Evolutionary conservation across 2,113 vertebrate genomes (phyloP), one percentile per base, ranked within the genome.

Genomic region (Podilymbus podiceps): DNA sequence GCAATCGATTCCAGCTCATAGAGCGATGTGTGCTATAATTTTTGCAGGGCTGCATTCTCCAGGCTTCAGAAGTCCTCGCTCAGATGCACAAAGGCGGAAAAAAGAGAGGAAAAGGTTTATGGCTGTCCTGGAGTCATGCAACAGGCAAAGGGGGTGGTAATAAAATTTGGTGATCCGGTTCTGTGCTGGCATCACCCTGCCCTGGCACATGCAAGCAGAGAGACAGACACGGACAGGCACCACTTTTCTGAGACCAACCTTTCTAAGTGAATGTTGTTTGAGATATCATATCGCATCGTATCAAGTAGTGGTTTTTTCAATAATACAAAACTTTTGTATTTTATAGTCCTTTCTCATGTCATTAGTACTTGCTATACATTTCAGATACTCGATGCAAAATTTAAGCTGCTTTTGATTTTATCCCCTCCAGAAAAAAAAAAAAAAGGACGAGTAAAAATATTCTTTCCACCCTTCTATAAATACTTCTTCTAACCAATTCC

Each of bases 11-110:
- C 90, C 42, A 13, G 22, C 23, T 33, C 10, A 8, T 0, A 5
- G 58, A 33, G 46, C 0, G 2, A 68, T 7, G 14, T 2, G 0
- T 7, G 20, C 23, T 44, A 2, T 10, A 8, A 38, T 76, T 59
- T 28, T 8, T 77, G 44, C 44, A 27, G 18, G 6, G 27, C 14
- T 55, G 40, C 14, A 0, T 11, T 8, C 12, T 9, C 35, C 66
- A 1, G 5, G 7, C 23, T 53, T 50, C 40, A 7, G 21, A 22
- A 28, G 15, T 15, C 60, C 74, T 19, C 9, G 20, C 19, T 23
- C 33, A 6, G 17, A 46, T 13, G 31, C 23, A 22, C 11, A 38
- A 35, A 4, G 3, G 28, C 62, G 25, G 49, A 30, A 64, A 66
- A 69, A 55, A 13, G 47, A 25, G 33, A 63, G 16, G 6, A 35